These are phyloP conservation scores for Bombus consobrinus DNA, from an alignment of 1,140 invertebrate genomes.

Conservation along the genomic window DNA sequence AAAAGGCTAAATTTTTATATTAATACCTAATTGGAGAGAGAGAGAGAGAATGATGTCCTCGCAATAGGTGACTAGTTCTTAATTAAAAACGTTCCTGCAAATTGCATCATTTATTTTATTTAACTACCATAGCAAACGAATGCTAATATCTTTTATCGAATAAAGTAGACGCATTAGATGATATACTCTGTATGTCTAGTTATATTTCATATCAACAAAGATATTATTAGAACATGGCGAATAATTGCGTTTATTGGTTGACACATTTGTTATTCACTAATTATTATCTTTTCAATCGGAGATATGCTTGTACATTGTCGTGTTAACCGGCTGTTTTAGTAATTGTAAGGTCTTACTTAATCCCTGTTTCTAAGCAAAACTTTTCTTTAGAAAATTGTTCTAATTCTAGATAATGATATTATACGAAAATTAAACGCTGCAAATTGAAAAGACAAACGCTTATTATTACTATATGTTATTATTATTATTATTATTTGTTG, in stretches of 20 bases:
- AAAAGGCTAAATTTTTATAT: not conserved
- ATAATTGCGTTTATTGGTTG: conserved; percentile 10
- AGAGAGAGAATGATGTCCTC: too few species aligned
- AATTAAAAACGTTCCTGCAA: not conserved
- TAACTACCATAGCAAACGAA: not conserved
- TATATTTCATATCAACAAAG: conserved; percentile 27
- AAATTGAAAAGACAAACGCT: not conserved
- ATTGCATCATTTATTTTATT: not conserved
- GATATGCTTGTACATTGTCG: not conserved
- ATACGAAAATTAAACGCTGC: not conserved
- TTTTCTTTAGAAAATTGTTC: not conserved
- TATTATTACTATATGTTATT: not conserved
- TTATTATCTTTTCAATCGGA: conserved; percentile 32
- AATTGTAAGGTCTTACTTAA: not conserved
- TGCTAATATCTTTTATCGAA: not conserved
- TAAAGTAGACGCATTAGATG: not conserved
- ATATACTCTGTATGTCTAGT: not conserved
- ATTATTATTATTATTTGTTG: not conserved
- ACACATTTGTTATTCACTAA: conserved; percentile 27
- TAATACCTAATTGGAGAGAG: not conserved
- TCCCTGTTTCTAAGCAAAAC: not conserved
- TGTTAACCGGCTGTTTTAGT: not conserved
- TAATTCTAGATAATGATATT: not conserved
- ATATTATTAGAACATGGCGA: conserved; percentile 9
- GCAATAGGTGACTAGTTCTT: not conserved